Evolutionary conservation across 2,113 vertebrate genomes (phyloP), one percentile per base, ranked within the genome.

Genomic region (Mandrillus leucophaeus): DNA sequence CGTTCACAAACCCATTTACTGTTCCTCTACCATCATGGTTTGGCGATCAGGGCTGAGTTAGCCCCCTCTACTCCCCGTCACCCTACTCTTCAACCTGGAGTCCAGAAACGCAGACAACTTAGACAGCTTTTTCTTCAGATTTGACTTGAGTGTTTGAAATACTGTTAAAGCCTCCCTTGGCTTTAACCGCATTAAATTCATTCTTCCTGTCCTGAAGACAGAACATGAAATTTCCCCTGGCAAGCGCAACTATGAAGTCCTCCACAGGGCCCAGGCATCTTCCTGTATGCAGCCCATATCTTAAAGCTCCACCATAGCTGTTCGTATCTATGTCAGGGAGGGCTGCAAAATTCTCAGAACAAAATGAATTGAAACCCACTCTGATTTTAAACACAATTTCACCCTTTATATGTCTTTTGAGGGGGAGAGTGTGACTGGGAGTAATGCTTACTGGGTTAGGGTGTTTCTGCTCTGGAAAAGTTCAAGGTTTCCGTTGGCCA

Each of bases 211-310:
- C 93, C 95, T 27, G 30, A 95, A 92, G 90, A 92, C 30, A 92
- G n/a, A 59, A 35, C 27, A 4, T 93, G 81, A 96, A 61, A 78
- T 88, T 61, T 50, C 78, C 89, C 52, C 81, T 85, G 70, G 88
- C 95, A 52, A 3, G 17, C 22, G 50, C 35, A 8, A 2, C 48
- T 1, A 25, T 81, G 86, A 40, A 13, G 38, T 18, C 16, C 22
- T n/a, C 18, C 2, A 0, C 27, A 0, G 2, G 43, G 64, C 80
- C 86, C 2, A 3, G 25, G 12, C 20, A 1, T 6, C 52, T 22
- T 38, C 25, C 30, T 0, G 18, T 18, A 2, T 30, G 45, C 66
- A 30, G 38, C 66, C 50, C 32, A 0, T 5, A 8, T n/a, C 17
- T 11, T 64, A 23, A 25, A 12, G 35, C 22, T 5, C 18, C 10